Percentiles rank a stretch among this genome's conserved stretches.
Evolutionary conservation across 2,797 vertebrate genomes (phyloP).

Genomic region (Gambusia yucatana): DNA sequence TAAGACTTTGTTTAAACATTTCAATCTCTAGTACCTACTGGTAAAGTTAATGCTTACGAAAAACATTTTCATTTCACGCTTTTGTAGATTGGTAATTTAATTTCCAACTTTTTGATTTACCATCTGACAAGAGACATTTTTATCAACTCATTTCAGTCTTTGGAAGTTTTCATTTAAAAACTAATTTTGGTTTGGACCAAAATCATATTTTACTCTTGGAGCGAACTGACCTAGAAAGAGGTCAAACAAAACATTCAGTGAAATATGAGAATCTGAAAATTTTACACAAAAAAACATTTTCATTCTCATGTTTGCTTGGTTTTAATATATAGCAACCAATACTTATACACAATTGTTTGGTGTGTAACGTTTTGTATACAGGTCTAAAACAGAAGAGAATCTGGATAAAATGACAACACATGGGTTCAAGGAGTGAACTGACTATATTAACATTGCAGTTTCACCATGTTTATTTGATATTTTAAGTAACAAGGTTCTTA

Average conservation of each 20-base stretch:
- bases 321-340: background rate
- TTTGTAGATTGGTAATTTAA: background rate
- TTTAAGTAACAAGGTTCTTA: background rate
- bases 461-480: background rate
- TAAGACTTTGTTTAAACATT: background rate
- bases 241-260: background rate
- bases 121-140: background rate
- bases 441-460: background rate
- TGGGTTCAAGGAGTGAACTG: background rate
- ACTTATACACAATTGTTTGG: background rate
- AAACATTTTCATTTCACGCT: background rate
- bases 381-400: background rate
- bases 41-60: background rate
- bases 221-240: background rate
- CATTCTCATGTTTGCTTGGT: background rate
- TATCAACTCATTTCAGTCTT: background rate
- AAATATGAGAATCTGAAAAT: background rate
- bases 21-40: background rate
- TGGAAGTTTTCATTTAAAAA: background rate
- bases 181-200: background rate
- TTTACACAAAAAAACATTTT: background rate
- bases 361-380: background rate
- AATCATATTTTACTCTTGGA: background rate
- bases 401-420: background rate
- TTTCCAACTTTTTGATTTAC: background rate